phyloP scores from a whole-genome alignment of 2,113 vertebrate species.

The Atractosteus spatula region DNA sequence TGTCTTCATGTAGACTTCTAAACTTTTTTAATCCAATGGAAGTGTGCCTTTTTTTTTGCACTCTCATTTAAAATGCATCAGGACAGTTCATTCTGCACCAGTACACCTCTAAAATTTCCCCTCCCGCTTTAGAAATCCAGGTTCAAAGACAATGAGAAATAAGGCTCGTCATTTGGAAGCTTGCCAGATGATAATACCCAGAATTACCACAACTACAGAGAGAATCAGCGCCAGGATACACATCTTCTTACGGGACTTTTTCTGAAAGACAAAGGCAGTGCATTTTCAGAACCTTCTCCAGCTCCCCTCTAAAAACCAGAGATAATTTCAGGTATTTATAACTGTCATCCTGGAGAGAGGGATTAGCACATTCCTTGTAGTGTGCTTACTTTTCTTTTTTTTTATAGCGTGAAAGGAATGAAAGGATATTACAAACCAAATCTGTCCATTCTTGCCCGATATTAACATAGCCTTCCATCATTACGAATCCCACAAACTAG shows the following conservation, averaged over 20 bases:
- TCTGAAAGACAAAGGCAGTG: slow-evolving; percentile 58
- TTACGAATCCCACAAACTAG: no score
- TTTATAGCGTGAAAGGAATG: no score
- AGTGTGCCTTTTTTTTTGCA: slow-evolving; percentile 41
- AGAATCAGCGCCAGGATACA: slow-evolving; percentile 84
- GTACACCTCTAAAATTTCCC: slow-evolving; percentile 26
- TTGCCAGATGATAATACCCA: slow-evolving; percentile 73
- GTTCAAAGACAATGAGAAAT: slow-evolving; percentile 23
- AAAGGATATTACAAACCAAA: no score
- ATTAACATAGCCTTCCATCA: no score
- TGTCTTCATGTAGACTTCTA: slow-evolving; percentile 65
- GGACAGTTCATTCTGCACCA: slow-evolving; percentile 22
- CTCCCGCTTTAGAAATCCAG: slow-evolving; percentile 34
- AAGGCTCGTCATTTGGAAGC: slow-evolving; percentile 53
- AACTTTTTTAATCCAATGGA: slow-evolving; percentile 52
- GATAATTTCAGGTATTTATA: no score
- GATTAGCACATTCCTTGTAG: no score
- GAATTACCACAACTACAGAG: slow-evolving; percentile 59
- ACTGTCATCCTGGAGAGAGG: no score
- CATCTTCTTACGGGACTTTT: slow-evolving; percentile 97
- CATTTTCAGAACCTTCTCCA: slow-evolving; percentile 15
- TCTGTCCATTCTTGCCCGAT: no score
- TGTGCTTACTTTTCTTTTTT: no score
- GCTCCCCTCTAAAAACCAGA: no score
- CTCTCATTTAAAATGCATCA: slow-evolving; percentile 47